Evolutionary conservation across 2,888 invertebrate species (phyloP), one percentile per base, ranked within the genome.

Genomic region (Eupsilia transversa): DNA sequence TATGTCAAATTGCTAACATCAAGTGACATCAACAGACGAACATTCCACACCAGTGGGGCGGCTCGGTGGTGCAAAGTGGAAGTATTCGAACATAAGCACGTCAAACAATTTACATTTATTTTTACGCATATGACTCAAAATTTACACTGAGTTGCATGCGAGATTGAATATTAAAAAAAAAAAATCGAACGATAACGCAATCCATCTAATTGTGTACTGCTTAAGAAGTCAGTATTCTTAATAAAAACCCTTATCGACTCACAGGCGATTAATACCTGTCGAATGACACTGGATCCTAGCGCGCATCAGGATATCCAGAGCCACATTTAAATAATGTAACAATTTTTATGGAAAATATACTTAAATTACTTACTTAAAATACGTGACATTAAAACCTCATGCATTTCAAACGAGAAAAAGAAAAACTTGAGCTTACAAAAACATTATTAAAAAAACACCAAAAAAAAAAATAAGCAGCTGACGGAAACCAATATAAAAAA

Each of bases 121-220:
- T 52, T 52, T 14, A 60, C 38, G n/a, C 59, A 43, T 17, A 69
- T 75, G 75, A 75, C 78, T 67, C 66, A 75, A 66, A 75, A 30
- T 23, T 43, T 30, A 30, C 30, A 14, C 64, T 67, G 17, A 49
- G 14, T 46, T 38, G 56, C 20, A 43, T 20, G 23, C 3, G 41
- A n/a, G 41, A n/a, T 67, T 77, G 35, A 43, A 43, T 35, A 7
- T 17, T 4, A 49, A 35, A 38, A 64, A 74, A 76, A 46, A 65
- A 7, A 30, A 23, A 10, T 46, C n/a, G n/a, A 9, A n/a, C 3
- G 12, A 23, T 38, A n/a, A 20, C 12, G 3, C 17, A 41, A 52
- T 41, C 1, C 12, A 49, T 33, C 7, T 35, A 52, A n/a, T 52
- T 43, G 9, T 27, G 27, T 17, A 52, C 9, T 33, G 41, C 10